Percentiles rank a stretch among this genome's conserved stretches.
Conservation (phyloP, 2,113 vertebrate species). For the Ammodytes dubius region DNA sequence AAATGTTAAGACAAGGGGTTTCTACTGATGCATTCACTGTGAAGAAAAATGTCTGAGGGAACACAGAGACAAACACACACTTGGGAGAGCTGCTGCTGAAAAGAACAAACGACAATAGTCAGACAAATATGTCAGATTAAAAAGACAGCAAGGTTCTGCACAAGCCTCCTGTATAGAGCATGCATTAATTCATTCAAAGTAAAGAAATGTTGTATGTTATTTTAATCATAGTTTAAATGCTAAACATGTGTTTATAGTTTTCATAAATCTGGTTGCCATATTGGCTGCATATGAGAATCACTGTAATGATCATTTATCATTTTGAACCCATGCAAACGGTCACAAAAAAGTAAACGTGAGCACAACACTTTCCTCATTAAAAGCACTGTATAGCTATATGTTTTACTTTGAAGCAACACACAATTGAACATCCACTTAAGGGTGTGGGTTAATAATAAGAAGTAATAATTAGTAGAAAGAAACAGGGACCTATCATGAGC, state of each 20-base stretch:
- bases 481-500: neutral
- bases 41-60: conserved; percentile 21
- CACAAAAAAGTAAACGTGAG: neutral
- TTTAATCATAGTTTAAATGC: neutral
- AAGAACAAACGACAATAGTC: conserved; percentile 9
- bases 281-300: neutral
- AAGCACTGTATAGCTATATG: neutral
- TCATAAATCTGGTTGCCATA: neutral
- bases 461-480: neutral
- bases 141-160: conserved; percentile 6
- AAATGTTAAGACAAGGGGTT: conserved; percentile 47
- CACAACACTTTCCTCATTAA: neutral
- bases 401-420: neutral
- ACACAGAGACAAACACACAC: conserved; percentile 37
- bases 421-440: too few species aligned
- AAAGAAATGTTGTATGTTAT: neutral
- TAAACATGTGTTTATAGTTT: conserved; percentile 1
- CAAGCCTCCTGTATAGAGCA: neutral
- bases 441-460: too few species aligned
- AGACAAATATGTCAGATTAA: neutral
- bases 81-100: neutral
- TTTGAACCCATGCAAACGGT: neutral
- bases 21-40: conserved; percentile 48
- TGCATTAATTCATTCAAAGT: too few species aligned
- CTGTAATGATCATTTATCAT: neutral